phyloP scores from a whole-genome alignment of 64 coral and sea anemone species.

The Stichodactyla mertensii region DNA sequence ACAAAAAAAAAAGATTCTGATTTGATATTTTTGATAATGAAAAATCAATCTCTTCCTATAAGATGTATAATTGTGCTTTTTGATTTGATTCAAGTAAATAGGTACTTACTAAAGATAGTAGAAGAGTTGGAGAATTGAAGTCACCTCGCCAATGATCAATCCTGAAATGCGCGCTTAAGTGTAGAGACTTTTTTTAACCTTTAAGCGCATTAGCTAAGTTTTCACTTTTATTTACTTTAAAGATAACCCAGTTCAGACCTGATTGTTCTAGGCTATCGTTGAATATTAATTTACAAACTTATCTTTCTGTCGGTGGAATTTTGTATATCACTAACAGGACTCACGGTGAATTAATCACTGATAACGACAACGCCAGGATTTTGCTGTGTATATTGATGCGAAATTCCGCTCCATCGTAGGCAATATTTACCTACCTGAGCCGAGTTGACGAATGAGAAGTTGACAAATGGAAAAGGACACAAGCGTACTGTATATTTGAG shows the following conservation, averaged over 20 bases:
- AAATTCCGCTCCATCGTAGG: not conserved
- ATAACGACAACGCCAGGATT: not conserved
- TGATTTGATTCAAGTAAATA: not conserved
- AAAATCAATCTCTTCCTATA: not conserved
- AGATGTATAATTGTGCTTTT: not conserved
- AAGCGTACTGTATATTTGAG: not conserved
- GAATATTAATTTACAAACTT: conserved; percentile 12
- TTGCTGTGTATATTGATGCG: not conserved
- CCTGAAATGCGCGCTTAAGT: not conserved
- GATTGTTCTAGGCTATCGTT: not conserved
- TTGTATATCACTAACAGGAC: not conserved
- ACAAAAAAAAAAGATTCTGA: too few relatives aligned
- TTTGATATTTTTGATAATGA: too few relatives aligned
- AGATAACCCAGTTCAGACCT: conserved; percentile 1
- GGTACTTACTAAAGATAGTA: conserved; percentile 10
- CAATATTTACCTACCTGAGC: not conserved
- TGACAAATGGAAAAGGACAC: not conserved
- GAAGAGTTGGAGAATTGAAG: not conserved
- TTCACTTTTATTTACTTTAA: conserved; percentile 5
- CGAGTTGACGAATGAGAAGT: not conserved
- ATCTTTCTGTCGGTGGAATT: conserved; percentile 13
- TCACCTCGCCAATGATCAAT: not conserved
- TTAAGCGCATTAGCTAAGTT: not conserved
- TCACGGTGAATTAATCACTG: not conserved
- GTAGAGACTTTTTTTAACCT: conserved; percentile 9